Percentiles rank a stretch among this genome's conserved stretches.
Evolutionary conservation across 2,888 invertebrate species (phyloP).

Genomic region (Eueremaeus valkanovi): DNA sequence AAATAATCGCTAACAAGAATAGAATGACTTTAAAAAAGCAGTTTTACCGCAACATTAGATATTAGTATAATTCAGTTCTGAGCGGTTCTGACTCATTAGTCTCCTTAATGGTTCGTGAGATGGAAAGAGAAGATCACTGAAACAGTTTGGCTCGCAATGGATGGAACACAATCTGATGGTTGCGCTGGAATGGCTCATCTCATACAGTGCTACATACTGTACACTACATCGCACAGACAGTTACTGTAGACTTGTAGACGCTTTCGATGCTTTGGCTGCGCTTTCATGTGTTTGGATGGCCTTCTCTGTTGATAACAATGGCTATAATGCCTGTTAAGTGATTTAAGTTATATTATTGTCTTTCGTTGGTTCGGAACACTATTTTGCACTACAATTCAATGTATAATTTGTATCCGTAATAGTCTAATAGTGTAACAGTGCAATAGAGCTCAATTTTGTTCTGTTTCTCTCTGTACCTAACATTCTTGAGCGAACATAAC

Average conservation of each 20-base stretch:
- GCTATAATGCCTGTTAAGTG: conserved; percentile 9
- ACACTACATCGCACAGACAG: too few species aligned
- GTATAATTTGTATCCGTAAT: conserved; percentile 21
- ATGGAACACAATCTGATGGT: not conserved
- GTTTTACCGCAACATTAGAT: conserved; percentile 19
- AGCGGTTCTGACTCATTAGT: conserved; percentile 28
- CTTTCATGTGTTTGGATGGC: not conserved
- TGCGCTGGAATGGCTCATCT: too few species aligned
- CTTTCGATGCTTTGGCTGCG: too few species aligned
- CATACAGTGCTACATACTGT: too few species aligned
- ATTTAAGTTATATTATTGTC: conserved; percentile 18
- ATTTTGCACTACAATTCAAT: conserved; percentile 5
- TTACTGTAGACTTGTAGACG: not conserved
- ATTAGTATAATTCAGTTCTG: conserved; percentile 26
- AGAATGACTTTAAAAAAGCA: conserved; percentile 12
- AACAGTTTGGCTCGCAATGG: not conserved
- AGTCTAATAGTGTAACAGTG: conserved; percentile 7
- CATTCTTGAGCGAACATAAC: not conserved
- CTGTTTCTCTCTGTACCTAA: not conserved
- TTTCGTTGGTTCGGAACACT: not conserved
- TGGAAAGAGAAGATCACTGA: conserved; percentile 15
- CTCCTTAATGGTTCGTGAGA: conserved; percentile 11
- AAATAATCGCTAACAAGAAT: conserved; percentile 5
- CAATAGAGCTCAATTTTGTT: conserved; percentile 22
- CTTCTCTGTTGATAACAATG: not conserved